Percentiles rank a stretch among this genome's conserved stretches.
Conservation (phyloP, 1,140 invertebrate genomes). For the Pseudobourletiella spinata region DNA sequence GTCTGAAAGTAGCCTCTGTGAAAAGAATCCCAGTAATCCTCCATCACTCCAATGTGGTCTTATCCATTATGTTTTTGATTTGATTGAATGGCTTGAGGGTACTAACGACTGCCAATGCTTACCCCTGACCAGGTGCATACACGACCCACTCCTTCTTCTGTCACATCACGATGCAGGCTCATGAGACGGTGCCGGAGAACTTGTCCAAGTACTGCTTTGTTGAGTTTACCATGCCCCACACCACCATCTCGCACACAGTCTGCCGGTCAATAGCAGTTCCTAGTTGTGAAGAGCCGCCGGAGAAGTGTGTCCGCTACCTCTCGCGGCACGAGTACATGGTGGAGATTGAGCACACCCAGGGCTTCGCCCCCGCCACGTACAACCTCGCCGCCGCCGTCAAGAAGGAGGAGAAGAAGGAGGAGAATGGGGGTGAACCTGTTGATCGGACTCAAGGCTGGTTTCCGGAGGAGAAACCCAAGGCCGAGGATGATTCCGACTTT, state of each 20-base stretch:
- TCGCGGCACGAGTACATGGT: conserved; percentile 85
- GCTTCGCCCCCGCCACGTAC: conserved; percentile 28
- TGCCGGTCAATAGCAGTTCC: conserved; percentile 88
- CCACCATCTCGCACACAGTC: conserved; percentile 93
- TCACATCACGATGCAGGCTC: conserved; percentile 85
- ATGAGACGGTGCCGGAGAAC: conserved; percentile 92
- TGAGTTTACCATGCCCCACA: conserved; percentile 98
- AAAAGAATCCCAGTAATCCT: too few species aligned
- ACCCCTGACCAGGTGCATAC: conserved; percentile 68
- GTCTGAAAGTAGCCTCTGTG: too few species aligned
- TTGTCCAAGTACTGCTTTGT: conserved; percentile 80
- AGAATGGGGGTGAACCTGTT: background rate
- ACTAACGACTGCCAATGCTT: too few species aligned
- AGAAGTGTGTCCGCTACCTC: conserved; percentile 95
- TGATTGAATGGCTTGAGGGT: background rate
- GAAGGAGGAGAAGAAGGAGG: conserved; percentile 16
- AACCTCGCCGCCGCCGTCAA: conserved; percentile 28
- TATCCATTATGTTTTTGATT: too few species aligned
- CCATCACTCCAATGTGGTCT: too few species aligned
- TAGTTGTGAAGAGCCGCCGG: conserved; percentile 84
- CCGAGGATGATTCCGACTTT: conserved; percentile 32
- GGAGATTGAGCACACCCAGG: conserved; percentile 31
- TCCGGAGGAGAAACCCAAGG: conserved; percentile 7
- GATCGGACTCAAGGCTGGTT: background rate
- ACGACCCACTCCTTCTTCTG: conserved; percentile 91